phyloP scores from a whole-genome alignment of 2,888 invertebrate species.

The Micoletzkya japonica region DNA sequence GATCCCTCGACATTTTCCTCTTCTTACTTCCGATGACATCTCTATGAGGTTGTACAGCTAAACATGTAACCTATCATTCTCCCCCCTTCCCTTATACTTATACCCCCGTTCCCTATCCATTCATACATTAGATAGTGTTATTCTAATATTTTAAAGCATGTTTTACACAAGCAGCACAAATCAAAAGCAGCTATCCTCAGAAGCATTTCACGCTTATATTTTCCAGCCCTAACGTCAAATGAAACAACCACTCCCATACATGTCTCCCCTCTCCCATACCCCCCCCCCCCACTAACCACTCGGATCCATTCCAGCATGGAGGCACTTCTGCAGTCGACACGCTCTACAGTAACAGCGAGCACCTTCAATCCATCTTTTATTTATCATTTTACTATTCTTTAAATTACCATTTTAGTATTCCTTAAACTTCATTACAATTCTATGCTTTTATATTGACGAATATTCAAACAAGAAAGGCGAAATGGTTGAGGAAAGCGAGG shows the following conservation, averaged over 20 bases:
- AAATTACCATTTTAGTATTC: too few relatives aligned
- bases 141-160: neutral
- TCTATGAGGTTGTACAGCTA: constrained; percentile 38
- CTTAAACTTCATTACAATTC: too few relatives aligned
- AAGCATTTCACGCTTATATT: neutral
- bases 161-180: too few relatives aligned
- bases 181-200: too few relatives aligned
- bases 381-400: neutral
- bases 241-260: neutral
- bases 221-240: too few relatives aligned
- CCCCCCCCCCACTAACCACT: too few relatives aligned
- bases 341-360: constrained; percentile 40
- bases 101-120: too few relatives aligned
- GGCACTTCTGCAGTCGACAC: constrained; percentile 36
- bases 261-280: neutral
- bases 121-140: too few relatives aligned
- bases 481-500: too few relatives aligned
- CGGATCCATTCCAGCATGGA: constrained; percentile 37
- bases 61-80: neutral
- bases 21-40: constrained; percentile 36
- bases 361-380: constrained; percentile 25
- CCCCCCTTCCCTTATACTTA: too few relatives aligned
- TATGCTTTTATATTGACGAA: too few relatives aligned
- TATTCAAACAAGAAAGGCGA: too few relatives aligned
- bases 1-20: constrained; percentile 12